Conservation (phyloP, 2,797 vertebrate genomes). For the Euphonia xanthogaster region DNA sequence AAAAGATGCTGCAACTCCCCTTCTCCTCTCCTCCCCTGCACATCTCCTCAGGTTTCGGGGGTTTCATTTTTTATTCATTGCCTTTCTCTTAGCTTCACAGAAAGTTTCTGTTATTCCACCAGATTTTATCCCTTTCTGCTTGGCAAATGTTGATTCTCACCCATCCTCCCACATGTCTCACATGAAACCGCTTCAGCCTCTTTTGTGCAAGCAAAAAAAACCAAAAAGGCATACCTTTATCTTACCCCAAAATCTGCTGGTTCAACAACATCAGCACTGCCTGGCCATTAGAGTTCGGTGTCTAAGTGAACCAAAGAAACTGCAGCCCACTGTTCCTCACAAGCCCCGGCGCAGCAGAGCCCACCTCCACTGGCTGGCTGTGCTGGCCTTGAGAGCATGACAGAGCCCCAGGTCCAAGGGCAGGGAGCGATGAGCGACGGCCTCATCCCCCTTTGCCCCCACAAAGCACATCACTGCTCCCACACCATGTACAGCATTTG, state of each 20-base stretch:
- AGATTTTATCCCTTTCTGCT: conserved; percentile 7
- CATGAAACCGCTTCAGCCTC: neutral
- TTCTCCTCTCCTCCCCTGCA: neutral
- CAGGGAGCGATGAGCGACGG: rapidly evolving
- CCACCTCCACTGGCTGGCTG: rapidly evolving
- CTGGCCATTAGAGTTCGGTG: neutral
- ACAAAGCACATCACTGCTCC: rapidly evolving
- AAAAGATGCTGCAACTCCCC: neutral
- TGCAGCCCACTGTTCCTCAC: rapidly evolving
- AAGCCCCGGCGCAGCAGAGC: neutral
- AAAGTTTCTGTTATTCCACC: conserved; percentile 7
- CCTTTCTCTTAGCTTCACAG: neutral
- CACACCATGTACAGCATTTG: rapidly evolving
- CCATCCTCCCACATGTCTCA: neutral
- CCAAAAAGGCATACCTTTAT: neutral
- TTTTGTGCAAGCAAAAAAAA: neutral
- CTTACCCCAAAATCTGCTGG: neutral
- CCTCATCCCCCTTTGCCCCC: rapidly evolving
- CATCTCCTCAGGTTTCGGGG: neutral
- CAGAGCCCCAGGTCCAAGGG: neutral
- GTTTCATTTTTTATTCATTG: neutral
- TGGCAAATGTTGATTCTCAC: neutral
- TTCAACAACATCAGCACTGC: neutral
- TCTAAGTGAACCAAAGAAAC: neutral
- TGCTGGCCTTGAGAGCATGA: rapidly evolving